Percentiles rank a stretch among this genome's conserved stretches.
These are phyloP conservation scores for Malthinus flaveolus DNA, from an alignment of 2,888 invertebrate genomes.

Conservation along the genomic window DNA sequence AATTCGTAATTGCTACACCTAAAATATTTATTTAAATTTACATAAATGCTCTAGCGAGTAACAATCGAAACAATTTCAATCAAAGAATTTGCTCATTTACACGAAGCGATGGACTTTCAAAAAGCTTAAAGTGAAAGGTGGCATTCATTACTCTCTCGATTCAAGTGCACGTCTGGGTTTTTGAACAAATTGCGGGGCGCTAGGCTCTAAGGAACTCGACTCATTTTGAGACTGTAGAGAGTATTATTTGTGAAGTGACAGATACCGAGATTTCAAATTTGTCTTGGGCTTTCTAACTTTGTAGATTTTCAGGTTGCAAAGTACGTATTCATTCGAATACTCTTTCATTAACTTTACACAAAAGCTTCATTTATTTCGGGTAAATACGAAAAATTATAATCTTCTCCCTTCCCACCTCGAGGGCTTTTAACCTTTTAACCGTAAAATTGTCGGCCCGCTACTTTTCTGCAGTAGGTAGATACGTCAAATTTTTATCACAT, in stretches of 20 bases:
- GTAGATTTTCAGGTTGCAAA: not conserved
- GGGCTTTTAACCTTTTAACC: too few species aligned
- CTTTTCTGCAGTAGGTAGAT: too few species aligned
- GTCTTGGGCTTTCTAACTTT: conserved; percentile 15
- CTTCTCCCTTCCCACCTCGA: too few species aligned
- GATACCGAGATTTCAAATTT: conserved; percentile 23
- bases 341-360: not conserved
- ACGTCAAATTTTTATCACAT: too few species aligned
- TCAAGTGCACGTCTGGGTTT: conserved; percentile 18
- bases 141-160: conserved; percentile 20
- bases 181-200: conserved; percentile 19
- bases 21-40: too few species aligned
- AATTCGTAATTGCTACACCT: too few species aligned
- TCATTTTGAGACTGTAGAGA: conserved; percentile 19
- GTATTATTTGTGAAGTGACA: conserved; percentile 21
- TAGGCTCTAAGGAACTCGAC: conserved; percentile 18
- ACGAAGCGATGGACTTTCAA: conserved; percentile 11
- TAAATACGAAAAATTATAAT: too few species aligned
- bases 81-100: conserved; percentile 3
- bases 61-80: conserved; percentile 3
- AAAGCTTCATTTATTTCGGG: too few species aligned
- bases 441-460: too few species aligned
- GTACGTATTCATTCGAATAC: conserved; percentile 9
- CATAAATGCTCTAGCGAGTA: not conserved
- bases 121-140: conserved; percentile 20